Evolutionary conservation across 2,797 vertebrate species (phyloP).

Genomic region (Tokudaia muenninki): DNA sequence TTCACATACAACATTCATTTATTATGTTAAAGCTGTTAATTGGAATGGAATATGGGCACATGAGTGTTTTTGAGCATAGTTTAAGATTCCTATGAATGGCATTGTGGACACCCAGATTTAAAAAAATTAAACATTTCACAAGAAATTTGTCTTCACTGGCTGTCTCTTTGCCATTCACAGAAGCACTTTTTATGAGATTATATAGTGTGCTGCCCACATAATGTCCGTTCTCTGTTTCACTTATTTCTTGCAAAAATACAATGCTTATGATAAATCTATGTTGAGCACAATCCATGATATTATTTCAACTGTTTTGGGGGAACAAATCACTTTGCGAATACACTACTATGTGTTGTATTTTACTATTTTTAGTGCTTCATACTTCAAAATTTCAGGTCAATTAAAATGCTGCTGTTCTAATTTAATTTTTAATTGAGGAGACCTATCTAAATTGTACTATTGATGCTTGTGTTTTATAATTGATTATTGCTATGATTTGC

Average conservation of each 20-base stretch:
- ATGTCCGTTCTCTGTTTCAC: neutral
- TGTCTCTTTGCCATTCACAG: neutral
- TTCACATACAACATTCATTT: neutral
- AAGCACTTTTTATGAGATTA: neutral
- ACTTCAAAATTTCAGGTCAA: neutral
- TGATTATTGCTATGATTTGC: neutral
- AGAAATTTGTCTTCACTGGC: neutral
- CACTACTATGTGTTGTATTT: neutral
- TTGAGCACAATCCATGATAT: neutral
- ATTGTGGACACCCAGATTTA: neutral
- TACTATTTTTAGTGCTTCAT: neutral
- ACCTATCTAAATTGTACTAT: neutral
- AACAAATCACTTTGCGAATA: neutral
- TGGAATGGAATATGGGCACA: neutral
- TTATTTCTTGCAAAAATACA: neutral
- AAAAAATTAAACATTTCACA: neutral
- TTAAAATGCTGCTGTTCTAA: neutral
- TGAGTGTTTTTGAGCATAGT: neutral
- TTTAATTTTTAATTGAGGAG: neutral
- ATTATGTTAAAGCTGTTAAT: neutral
- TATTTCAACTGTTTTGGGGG: neutral
- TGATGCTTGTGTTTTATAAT: neutral
- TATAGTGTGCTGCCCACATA: neutral
- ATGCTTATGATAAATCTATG: neutral
- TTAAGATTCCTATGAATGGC: neutral